Percentiles rank a stretch among this genome's conserved stretches.
Evolutionary conservation across 1,140 invertebrate genomes (phyloP).

Genomic region (Ephestia elutella): DNA sequence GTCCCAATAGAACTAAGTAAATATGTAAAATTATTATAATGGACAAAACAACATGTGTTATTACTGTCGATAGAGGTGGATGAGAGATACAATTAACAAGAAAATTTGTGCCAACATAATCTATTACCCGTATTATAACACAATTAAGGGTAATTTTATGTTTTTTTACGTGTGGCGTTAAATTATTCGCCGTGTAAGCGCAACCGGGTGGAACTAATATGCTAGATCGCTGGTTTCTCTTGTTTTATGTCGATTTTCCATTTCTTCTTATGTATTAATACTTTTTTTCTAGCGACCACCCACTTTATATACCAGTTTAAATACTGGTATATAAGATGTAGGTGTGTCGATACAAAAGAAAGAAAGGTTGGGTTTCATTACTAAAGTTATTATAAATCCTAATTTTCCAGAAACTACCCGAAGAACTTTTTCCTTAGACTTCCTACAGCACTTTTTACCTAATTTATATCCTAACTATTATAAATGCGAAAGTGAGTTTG

Average conservation of each 20-base stretch:
- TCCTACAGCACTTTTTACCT: no score
- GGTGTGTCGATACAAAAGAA: no score
- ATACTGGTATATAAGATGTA: no score
- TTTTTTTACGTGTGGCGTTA: conserved; percentile 45
- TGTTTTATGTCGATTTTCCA: conserved; percentile 17
- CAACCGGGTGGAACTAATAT: conserved; percentile 43
- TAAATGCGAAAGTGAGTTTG: no score
- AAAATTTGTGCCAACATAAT: conserved; percentile 48
- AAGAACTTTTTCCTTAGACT: no score
- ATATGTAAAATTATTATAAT: conserved; percentile 16
- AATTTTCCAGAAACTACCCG: no score
- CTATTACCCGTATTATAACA: conserved; percentile 56
- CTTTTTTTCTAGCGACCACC: not conserved
- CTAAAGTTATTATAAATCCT: no score
- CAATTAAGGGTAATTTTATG: conserved; percentile 51
- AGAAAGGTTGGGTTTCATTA: no score
- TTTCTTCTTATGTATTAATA: conserved; percentile 10
- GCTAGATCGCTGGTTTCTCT: not conserved
- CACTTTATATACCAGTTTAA: no score
- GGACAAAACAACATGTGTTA: conserved; percentile 22
- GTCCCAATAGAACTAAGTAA: not conserved
- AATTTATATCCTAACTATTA: no score
- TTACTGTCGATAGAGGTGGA: conserved; percentile 33
- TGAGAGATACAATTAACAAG: conserved; percentile 39
- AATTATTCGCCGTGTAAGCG: conserved; percentile 33